Conservation (phyloP, 2,797 vertebrate genomes). For the Aratinga solstitialis region DNA sequence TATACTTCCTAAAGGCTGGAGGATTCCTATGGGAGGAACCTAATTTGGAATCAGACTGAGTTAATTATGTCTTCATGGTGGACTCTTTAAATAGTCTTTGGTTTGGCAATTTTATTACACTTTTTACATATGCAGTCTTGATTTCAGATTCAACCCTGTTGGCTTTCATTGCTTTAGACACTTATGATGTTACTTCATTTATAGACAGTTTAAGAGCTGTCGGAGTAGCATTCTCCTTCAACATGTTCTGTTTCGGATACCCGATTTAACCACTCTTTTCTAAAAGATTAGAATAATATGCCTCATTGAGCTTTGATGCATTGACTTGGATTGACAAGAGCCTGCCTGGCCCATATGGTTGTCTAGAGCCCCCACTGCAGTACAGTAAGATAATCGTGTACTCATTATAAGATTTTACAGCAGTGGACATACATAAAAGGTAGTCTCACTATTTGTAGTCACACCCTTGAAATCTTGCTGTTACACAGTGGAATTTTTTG, state of each 20-base stretch:
- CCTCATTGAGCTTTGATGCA: neutral
- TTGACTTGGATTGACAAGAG: neutral
- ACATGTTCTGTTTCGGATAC: neutral
- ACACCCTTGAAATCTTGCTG: neutral
- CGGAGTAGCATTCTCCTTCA: neutral
- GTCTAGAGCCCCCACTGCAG: neutral
- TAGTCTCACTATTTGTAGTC: neutral
- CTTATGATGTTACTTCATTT: neutral
- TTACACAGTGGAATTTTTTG: neutral
- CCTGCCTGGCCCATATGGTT: neutral
- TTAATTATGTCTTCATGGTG: neutral
- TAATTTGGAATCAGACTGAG: conserved; percentile 6
- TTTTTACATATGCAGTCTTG: neutral
- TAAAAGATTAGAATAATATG: neutral
- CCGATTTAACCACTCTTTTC: neutral
- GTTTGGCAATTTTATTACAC: conserved; percentile 23
- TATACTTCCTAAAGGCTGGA: neutral
- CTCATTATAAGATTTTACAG: neutral
- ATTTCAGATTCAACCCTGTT: neutral
- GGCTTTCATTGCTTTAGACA: neutral
- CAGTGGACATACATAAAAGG: neutral
- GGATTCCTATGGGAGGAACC: neutral
- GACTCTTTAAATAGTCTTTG: neutral
- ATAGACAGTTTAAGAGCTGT: neutral
- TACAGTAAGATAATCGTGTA: neutral